Conservation (phyloP, 2,113 vertebrate species). For the Atlantisia rogersi region DNA sequence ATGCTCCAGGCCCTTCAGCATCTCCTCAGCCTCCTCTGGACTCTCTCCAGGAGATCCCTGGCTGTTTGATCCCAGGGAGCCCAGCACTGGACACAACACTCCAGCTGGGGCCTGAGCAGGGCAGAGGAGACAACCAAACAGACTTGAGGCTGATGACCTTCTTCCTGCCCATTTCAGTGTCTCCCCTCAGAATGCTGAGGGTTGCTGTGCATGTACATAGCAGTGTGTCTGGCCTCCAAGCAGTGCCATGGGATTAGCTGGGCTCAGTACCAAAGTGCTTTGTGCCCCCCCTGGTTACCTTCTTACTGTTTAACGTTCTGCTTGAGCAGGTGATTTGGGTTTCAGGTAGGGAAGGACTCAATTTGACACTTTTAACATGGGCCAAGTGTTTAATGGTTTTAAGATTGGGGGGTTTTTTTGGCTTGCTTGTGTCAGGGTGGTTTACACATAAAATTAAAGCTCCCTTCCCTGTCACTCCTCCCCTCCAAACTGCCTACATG, state of each 20-base stretch:
- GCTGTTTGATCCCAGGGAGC: too few species aligned
- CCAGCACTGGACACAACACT: too few species aligned
- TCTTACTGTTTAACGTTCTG: not conserved
- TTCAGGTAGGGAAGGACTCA: not conserved
- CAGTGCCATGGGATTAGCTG: not conserved
- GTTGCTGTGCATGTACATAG: rapidly evolving
- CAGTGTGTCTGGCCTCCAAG: not conserved
- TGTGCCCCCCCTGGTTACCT: not conserved
- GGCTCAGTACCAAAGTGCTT: not conserved
- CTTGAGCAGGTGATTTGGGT: not conserved
- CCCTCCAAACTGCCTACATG: not conserved
- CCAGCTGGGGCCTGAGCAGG: too few species aligned
- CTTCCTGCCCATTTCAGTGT: not conserved
- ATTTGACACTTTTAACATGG: not conserved
- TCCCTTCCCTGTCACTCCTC: not conserved
- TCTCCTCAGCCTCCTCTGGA: too few species aligned
- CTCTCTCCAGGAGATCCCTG: too few species aligned
- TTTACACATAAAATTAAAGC: not conserved
- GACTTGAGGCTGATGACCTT: not conserved
- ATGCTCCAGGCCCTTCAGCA: too few species aligned
- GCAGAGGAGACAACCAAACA: not conserved
- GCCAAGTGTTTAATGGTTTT: not conserved
- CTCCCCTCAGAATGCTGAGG: not conserved
- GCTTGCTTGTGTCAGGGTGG: not conserved
- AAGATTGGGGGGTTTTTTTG: not conserved